Evolutionary conservation across 2,797 vertebrate species (phyloP), one percentile per base, ranked within the genome.

Genomic region (Emys orbicularis): DNA sequence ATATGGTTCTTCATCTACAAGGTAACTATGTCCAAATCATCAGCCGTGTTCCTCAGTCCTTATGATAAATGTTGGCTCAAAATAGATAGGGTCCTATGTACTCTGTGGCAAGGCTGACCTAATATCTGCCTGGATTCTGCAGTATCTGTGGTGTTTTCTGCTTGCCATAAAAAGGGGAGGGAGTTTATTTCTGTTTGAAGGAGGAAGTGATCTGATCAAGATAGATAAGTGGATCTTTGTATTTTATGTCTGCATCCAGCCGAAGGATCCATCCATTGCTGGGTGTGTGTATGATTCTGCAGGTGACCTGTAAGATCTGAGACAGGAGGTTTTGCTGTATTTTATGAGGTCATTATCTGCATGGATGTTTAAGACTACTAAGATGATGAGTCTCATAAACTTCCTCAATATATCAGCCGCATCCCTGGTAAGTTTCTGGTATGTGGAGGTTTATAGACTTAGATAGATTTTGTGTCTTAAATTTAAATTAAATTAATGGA

Each of bases 301-400:
- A 56, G 68, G 81, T 86, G n/a, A 90, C 85, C 88, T 23, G 74
- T 91, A 81, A 96, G 95, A 53, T 81, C 91, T 61, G 89, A 93
- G 84, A 84, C 59, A 93, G 83, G 86, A 95, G 50, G 84, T 86
- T 91, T 88, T 90, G 18, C 61, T 91, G 13, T 92, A 86, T 92
- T 96, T 95, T 76, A 15, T 79, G 81, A 95, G 72, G 41, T 50
- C 72, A 79, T 47, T 12, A 29, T 47, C 25, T 47, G 41, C 72
- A 47, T 44, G 72, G n/a, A 25, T 47, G 25, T 50, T 88, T 79
- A 92, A 87, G 90, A 90, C 83, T 91, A 82, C 56, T 8, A 74
- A 79, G 50, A 61, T 94, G 91, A 86, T 96, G 79, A 86, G 92
- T 89, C 0, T 0, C 89, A 52, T 89, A 81, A 76, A 47, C 10